Percentiles rank a stretch among this genome's conserved stretches.
Evolutionary conservation across 1,140 invertebrate genomes (phyloP).

Genomic region (Andrena cerasifolii): DNA sequence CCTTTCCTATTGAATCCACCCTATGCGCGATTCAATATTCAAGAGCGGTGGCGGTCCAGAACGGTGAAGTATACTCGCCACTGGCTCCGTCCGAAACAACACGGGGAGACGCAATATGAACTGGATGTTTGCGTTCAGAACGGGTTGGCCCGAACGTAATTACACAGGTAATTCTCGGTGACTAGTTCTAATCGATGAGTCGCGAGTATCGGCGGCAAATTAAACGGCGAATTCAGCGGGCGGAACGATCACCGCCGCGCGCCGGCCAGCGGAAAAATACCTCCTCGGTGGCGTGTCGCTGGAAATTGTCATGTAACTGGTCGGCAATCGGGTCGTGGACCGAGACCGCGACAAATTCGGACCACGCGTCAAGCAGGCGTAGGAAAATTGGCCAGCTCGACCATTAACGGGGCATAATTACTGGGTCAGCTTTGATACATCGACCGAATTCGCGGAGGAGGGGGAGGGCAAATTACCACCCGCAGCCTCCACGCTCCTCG

Average conservation of each 20-base stretch:
- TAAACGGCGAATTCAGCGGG: neutral
- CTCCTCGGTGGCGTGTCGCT: neutral
- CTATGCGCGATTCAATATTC: conserved; percentile 9
- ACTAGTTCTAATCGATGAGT: conserved; percentile 48
- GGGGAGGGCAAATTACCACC: conserved; percentile 10
- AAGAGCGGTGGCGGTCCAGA: neutral
- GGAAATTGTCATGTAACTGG: conserved; percentile 28
- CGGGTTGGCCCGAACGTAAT: conserved; percentile 26
- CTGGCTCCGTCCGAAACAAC: neutral
- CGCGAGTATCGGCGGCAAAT: neutral
- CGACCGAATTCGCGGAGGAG: conserved; percentile 36
- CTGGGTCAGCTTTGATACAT: conserved; percentile 20
- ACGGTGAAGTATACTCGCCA: neutral
- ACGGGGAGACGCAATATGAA: conserved; percentile 7
- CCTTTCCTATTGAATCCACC: neutral
- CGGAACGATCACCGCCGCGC: neutral
- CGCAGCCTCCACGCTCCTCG: too few species aligned
- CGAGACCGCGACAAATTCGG: conserved; percentile 17
- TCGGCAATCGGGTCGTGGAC: neutral
- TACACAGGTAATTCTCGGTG: conserved; percentile 50
- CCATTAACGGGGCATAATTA: conserved; percentile 36
- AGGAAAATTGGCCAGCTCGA: conserved; percentile 11
- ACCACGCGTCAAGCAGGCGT: neutral
- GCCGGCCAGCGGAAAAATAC: conserved; percentile 27
- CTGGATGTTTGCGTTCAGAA: conserved; percentile 2